Evolutionary conservation across 2,113 vertebrate genomes (phyloP), one percentile per base, ranked within the genome.

Genomic region (Neolamprologus devosi): DNA sequence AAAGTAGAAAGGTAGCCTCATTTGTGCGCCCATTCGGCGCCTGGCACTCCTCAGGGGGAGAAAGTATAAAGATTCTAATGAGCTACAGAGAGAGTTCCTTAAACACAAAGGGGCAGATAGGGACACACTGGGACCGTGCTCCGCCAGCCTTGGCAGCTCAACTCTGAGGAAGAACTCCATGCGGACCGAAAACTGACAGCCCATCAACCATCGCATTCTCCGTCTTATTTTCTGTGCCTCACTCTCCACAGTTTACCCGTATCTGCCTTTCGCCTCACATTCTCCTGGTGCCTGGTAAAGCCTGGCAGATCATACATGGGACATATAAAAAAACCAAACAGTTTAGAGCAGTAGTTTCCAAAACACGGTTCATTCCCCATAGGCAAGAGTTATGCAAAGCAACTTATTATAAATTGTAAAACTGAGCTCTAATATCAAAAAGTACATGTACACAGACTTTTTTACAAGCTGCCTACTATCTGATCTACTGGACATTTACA

Each of bases 1-100:
- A 92, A 92, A 93, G 87, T 54, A 88, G 90, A 87, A 92, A 95
- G 93, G 91, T 88, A 94, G 90, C 90, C 93, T 94, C 93, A 93
- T 95, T 95, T 93, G 87, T 81, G 83, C 35, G 82, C 84, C 88
- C 63, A 45, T 92, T 91, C 91, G 75, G 63, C 55, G 86, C 82
- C 81, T 57, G 81, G 30, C 12, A 82, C 86, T 94, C 94, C 92
- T 93, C 30, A 23, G 84, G 88, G 87, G 49, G 55, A 30, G 83
- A 89, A 90, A 78, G 91, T 85, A 81, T 91, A 83, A 91, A 91
- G 90, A 87, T 89, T 90, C 84, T 95, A 96, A 95, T 93, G 93
- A 96, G 95, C 90, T 80, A 82, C 60, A 73, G 57, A 87, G 60
- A 89, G 89, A 85, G 86, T 85, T 87, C 81, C 81, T 88, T 82